These are phyloP conservation scores for Idaea aversata DNA, from an alignment of 2,888 invertebrate species.

Conservation along the genomic window DNA sequence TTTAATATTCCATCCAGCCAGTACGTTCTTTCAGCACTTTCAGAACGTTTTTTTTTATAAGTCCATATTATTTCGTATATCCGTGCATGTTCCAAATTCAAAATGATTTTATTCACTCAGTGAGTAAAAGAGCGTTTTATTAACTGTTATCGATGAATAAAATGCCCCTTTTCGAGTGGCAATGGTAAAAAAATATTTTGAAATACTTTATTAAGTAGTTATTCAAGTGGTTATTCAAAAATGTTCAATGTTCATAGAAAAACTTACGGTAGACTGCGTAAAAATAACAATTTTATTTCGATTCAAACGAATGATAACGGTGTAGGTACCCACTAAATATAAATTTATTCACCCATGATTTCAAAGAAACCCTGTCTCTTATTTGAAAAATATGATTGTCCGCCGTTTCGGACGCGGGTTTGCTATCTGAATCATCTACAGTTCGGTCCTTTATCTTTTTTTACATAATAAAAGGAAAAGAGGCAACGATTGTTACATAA, in stretches of 20 bases:
- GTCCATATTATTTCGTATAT: too few species aligned
- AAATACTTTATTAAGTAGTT: too few species aligned
- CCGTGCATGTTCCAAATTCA: too few species aligned
- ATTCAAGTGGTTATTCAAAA: too few species aligned
- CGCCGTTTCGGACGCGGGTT: not conserved
- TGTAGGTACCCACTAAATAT: not conserved
- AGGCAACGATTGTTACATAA: not conserved
- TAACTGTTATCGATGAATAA: too few species aligned
- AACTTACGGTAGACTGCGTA: not conserved
- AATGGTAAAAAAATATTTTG: too few species aligned
- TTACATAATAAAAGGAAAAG: not conserved
- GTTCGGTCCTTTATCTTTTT: not conserved
- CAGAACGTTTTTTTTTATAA: too few species aligned
- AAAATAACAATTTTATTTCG: not conserved
- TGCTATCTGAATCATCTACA: not conserved
- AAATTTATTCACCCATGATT: constrained; percentile 1
- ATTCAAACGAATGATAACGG: not conserved
- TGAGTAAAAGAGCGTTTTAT: too few species aligned
- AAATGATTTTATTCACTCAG: too few species aligned
- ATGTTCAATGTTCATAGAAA: not conserved
- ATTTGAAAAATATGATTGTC: not conserved
- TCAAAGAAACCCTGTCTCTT: not conserved
- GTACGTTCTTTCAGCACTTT: too few species aligned
- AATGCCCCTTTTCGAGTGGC: too few species aligned
- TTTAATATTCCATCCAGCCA: too few species aligned